Conservation (phyloP, 2,113 vertebrate species). For the Corapipo altera region DNA sequence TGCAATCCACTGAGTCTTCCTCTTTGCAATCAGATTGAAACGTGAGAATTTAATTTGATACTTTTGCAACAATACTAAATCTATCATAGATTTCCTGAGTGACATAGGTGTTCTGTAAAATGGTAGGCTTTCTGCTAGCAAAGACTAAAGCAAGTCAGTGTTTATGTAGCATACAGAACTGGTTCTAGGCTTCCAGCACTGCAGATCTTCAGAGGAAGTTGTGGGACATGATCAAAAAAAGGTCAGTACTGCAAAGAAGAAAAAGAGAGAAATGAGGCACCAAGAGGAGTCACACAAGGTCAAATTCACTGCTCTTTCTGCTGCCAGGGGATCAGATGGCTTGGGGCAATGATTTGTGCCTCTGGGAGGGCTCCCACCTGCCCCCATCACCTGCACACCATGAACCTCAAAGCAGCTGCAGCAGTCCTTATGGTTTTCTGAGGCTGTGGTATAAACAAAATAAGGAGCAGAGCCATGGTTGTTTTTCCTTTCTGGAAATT, state of each 20-base stretch:
- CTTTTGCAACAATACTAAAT: not conserved
- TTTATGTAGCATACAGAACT: not conserved
- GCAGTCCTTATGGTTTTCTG: not conserved
- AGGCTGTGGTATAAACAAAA: conserved; percentile 1
- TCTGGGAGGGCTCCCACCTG: not conserved
- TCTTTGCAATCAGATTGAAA: conserved; percentile 11
- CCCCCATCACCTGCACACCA: not conserved
- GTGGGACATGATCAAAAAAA: not conserved
- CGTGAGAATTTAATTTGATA: not conserved
- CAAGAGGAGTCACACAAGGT: not conserved
- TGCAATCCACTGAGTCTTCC: not conserved
- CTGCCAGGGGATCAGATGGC: not conserved
- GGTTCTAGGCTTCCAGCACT: not conserved
- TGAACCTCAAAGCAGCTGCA: not conserved
- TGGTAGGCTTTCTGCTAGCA: not conserved
- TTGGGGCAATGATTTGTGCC: not conserved
- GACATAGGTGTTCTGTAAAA: not conserved
- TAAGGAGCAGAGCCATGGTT: not conserved
- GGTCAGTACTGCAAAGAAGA: not conserved
- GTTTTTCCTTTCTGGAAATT: conserved; percentile 28
- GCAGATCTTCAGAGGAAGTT: not conserved
- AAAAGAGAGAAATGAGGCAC: not conserved
- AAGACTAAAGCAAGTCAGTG: not conserved
- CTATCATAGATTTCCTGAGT: not conserved
- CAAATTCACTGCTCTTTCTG: not conserved